These are phyloP conservation scores for Phengaris alcon DNA, from an alignment of 2,888 invertebrate species.

Conservation along the genomic window DNA sequence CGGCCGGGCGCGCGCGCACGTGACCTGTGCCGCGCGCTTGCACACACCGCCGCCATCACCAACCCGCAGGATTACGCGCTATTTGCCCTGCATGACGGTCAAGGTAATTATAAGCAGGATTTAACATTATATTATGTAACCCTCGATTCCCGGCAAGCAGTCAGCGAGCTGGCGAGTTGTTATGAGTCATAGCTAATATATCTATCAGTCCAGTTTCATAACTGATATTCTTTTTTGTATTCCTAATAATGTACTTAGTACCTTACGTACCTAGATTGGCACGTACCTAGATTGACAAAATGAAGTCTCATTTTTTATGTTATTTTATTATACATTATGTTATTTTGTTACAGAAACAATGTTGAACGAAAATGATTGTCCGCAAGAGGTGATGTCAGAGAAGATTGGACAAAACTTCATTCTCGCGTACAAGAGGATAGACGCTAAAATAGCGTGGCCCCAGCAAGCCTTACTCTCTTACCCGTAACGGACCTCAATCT, in stretches of 20 bases:
- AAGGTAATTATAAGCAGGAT: conserved; percentile 78
- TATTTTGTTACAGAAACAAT: conserved; percentile 86
- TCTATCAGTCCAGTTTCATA: no score
- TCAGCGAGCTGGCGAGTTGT: no score
- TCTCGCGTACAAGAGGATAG: conserved; percentile 96
- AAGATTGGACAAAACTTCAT: conserved; percentile 90
- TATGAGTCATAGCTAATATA: no score
- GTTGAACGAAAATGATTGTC: conserved; percentile 92
- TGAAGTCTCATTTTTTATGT: no score
- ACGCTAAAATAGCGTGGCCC: conserved; percentile 98
- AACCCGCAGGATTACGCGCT: conserved; percentile 98
- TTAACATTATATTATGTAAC: no score
- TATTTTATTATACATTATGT: no score
- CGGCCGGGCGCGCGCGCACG: conserved; percentile 95
- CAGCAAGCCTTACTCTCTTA: conserved; percentile 76
- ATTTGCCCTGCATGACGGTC: conserved; percentile 92
- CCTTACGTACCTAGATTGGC: no score
- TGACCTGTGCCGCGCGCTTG: conserved; percentile 96
- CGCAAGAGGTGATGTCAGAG: conserved; percentile 89
- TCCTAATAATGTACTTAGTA: no score
- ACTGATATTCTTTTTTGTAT: no score
- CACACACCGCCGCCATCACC: conserved; percentile 96
- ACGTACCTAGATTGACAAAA: no score
- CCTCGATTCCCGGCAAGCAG: no score
- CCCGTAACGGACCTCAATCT: conserved; percentile 50